phyloP scores from a whole-genome alignment of 2,113 vertebrate genomes.

The Bubalus kerabau region DNA sequence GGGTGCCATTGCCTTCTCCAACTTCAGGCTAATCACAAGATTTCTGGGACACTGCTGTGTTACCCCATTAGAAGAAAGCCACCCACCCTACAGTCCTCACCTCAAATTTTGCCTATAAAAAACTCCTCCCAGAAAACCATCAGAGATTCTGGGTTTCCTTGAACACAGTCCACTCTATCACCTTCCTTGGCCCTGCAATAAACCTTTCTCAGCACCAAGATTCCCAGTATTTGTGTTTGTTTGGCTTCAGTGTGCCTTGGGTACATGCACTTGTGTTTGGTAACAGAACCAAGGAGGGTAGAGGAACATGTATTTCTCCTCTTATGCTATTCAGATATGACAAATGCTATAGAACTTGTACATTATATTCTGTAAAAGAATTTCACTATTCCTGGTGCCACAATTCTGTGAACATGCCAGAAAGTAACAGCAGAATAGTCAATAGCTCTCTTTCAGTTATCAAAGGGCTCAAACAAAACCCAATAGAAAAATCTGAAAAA shows the following conservation, averaged over 20 bases:
- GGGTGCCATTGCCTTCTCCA: neutral
- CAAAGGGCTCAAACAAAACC: constrained; percentile 19
- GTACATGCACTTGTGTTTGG: neutral
- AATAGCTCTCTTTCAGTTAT: neutral
- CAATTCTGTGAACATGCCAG: neutral
- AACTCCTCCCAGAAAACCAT: neutral
- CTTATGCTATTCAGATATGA: neutral
- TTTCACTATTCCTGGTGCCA: neutral
- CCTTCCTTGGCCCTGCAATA: neutral
- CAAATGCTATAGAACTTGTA: neutral
- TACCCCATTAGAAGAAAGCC: neutral
- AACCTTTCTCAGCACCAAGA: neutral
- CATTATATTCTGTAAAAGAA: neutral
- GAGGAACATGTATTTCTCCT: neutral
- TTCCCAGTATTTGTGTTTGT: neutral
- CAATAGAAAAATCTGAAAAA: constrained; percentile 14
- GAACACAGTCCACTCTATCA: neutral
- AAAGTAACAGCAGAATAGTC: neutral
- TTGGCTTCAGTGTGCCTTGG: neutral
- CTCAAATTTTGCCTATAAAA: neutral
- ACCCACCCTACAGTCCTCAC: neutral
- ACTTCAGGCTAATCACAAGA: neutral
- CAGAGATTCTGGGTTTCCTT: neutral
- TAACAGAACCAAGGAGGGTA: neutral
- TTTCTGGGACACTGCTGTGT: neutral